These are phyloP conservation scores for Brienomyrus longianalis DNA, from an alignment of 2,113 vertebrate genomes.

Conservation along the genomic window DNA sequence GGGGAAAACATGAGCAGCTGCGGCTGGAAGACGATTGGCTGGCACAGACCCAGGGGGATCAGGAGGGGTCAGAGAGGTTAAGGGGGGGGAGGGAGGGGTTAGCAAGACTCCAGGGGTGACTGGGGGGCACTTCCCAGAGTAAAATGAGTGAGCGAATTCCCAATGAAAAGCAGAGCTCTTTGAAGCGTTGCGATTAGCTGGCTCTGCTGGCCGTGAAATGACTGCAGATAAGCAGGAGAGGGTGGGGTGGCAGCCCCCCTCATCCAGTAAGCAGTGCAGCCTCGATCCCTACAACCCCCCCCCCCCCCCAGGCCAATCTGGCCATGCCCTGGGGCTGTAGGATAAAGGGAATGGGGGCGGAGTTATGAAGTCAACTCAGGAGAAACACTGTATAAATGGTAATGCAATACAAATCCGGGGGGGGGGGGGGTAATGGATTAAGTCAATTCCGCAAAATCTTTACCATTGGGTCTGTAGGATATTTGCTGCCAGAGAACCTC, in stretches of 20 bases:
- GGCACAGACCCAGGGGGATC: background rate
- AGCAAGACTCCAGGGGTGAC: background rate
- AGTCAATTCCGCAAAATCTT: background rate
- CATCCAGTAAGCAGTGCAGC: background rate
- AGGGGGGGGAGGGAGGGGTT: background rate
- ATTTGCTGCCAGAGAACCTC: background rate
- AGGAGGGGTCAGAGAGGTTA: background rate
- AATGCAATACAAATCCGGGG: background rate
- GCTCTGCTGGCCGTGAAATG: background rate
- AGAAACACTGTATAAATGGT: background rate
- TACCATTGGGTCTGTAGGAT: background rate
- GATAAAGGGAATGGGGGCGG: background rate
- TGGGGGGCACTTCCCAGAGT: background rate
- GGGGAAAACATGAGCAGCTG: background rate
- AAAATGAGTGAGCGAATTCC: background rate
- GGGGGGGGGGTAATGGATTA: background rate
- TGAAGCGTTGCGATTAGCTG: background rate
- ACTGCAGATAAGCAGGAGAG: background rate
- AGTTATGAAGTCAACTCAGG: background rate
- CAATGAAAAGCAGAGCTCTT: background rate
- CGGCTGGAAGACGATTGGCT: background rate
- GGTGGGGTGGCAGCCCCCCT: background rate
- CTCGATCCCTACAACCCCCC: background rate
- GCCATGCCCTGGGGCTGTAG: background rate
- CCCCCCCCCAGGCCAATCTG: background rate